Evolutionary conservation across 2,888 invertebrate species (phyloP).

Genomic region (Ernsta delagoae): DNA sequence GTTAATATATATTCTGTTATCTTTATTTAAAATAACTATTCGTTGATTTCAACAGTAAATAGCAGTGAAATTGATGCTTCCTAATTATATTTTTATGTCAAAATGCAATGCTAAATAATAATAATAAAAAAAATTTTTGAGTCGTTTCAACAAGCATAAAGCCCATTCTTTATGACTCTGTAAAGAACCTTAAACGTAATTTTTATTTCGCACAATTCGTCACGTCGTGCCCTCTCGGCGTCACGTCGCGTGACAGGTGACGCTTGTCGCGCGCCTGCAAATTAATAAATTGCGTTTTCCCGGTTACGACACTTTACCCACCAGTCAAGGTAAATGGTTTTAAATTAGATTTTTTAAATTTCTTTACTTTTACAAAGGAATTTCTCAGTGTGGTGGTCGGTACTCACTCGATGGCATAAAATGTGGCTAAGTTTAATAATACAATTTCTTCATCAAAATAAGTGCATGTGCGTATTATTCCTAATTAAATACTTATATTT

Average conservation of each 20-base stretch:
- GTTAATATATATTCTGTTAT: too few species aligned
- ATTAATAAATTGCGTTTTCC: conserved; percentile 68
- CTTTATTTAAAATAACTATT: too few species aligned
- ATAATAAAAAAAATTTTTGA: too few species aligned
- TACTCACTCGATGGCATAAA: too few species aligned
- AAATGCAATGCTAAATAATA: too few species aligned
- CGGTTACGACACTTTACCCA: conserved; percentile 53
- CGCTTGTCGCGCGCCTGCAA: conserved; percentile 60
- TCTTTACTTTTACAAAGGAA: background rate
- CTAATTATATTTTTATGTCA: too few species aligned
- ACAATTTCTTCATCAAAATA: too few species aligned
- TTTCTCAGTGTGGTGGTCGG: background rate
- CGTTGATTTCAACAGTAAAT: too few species aligned
- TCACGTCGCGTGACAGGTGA: conserved; percentile 67
- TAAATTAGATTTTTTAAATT: conserved; percentile 5
- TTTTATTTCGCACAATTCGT: conserved; percentile 76
- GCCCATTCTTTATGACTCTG: background rate
- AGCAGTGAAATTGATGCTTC: too few species aligned
- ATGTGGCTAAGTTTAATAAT: too few species aligned
- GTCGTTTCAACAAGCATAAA: background rate
- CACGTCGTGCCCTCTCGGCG: conserved; percentile 57
- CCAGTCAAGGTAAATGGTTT: conserved; percentile 12
- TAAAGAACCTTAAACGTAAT: conserved; percentile 53
- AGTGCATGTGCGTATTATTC: too few species aligned
- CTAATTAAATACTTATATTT: too few species aligned